These are phyloP conservation scores for Parus major DNA, from an alignment of 2,113 vertebrate species.

Conservation along the genomic window DNA sequence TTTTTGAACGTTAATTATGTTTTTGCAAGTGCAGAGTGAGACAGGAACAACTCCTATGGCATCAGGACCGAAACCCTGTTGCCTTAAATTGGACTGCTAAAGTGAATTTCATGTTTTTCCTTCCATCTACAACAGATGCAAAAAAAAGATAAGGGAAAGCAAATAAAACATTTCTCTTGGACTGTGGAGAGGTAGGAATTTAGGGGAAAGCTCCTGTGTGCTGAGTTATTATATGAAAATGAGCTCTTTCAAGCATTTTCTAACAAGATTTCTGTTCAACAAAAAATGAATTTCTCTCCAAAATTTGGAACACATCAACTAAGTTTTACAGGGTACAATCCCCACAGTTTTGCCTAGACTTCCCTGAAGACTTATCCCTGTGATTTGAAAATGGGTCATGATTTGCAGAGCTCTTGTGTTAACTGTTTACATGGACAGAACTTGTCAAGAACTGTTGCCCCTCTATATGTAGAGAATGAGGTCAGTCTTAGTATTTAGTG, in stretches of 20 bases:
- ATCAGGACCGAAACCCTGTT: background rate
- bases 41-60: background rate
- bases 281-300: background rate
- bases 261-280: background rate
- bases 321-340: background rate
- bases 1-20: background rate
- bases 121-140: background rate
- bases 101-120: background rate
- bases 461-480: background rate
- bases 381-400: background rate
- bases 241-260: background rate
- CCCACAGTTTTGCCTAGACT: background rate
- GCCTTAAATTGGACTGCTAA: background rate
- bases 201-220: background rate
- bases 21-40: background rate
- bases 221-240: background rate
- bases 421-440: background rate
- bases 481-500: rapidly evolving
- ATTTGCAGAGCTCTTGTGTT: background rate
- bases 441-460: background rate
- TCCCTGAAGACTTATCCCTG: background rate
- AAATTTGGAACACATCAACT: background rate
- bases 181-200: background rate
- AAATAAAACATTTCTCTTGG: background rate
- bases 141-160: background rate